Base-by-base conservation (phyloP, 2,113 vertebrate genomes). In the Dicentrarchus labrax region DNA sequence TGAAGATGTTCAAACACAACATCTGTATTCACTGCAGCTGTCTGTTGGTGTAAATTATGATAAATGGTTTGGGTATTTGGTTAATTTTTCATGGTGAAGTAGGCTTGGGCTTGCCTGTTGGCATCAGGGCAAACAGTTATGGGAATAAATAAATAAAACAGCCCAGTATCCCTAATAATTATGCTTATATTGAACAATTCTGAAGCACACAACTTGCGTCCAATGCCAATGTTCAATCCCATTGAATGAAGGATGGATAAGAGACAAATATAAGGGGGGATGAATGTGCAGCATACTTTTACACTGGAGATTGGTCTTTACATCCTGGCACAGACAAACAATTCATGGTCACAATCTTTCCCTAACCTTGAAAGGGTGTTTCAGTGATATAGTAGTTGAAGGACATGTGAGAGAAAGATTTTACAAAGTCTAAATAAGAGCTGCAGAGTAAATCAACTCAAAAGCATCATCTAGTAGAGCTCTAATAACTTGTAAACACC, bases 1-100 rank as follows among this genome's bases (percentile, higher is more conserved):
- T 56, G 36, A 86, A 86, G 71, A 78, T 51, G 66, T 83, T 60
- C 57, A 84, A 68, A 67, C 45, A 15, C 50, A 85, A 71, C 82
- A 87, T 89, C 82, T 84, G 84, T 74, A 87, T 86, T 85, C 68
- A 45, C 78, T 30, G 57, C 83, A 48, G 73, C 86, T 61, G 68
- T 76, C 66, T 13, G 15, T 45, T 62, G 61, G 43, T 65, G 57
- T 66, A 86, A 86, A 88, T 82, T 36, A 82, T 78, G 87, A 90
- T 81, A 47, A 86, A 91, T 11, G 36, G 19, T 78, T 45, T 12
- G 19, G 45, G 30, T 73, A 16, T 75, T 73, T 53, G 38, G 43
- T 47, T 50, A 16, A 75, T 89, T 83, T 59, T 83, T 72, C 45
- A 70, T 51, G 60, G 36, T 45, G 41, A 30, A 73, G 53, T 75